Conservation (phyloP, 1,140 invertebrate genomes). For the Archivesica marissinica region DNA sequence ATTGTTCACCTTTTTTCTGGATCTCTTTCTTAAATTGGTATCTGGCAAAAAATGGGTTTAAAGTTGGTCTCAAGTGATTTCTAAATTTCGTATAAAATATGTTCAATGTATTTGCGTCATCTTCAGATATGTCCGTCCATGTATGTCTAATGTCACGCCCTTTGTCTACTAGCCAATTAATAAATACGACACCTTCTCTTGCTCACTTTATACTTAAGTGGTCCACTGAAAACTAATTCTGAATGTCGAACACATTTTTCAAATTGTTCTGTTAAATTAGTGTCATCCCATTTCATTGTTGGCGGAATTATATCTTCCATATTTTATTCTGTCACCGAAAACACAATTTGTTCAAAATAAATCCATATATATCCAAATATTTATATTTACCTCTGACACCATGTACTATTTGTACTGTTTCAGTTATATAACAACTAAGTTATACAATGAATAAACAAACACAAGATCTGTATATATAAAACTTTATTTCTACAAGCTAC, state of each 20-base stretch:
- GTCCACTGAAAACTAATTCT: no score
- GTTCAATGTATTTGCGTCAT: constrained; percentile 36
- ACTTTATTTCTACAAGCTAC: no score
- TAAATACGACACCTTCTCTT: constrained; percentile 30
- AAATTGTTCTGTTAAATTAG: constrained; percentile 11
- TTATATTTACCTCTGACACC: no score
- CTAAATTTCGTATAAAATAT: constrained; percentile 48
- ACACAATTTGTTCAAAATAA: no score
- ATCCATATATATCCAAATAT: no score
- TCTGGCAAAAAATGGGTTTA: constrained; percentile 54
- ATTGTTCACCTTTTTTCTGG: constrained; percentile 17
- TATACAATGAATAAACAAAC: no score
- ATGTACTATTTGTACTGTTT: no score
- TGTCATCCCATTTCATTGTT: neutral
- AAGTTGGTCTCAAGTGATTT: constrained; percentile 24
- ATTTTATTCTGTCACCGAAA: no score
- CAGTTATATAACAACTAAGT: no score
- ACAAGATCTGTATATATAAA: no score
- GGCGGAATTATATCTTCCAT: neutral
- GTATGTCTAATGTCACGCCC: constrained; percentile 9
- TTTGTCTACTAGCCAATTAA: constrained; percentile 15
- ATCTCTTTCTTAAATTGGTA: constrained; percentile 50
- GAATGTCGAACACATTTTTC: no score
- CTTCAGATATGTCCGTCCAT: constrained; percentile 8
- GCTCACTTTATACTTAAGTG: no score